Percentiles rank a stretch among this genome's conserved stretches.
phyloP scores from a whole-genome alignment of 2,113 vertebrate genomes.

The Orthonyx spaldingii region DNA sequence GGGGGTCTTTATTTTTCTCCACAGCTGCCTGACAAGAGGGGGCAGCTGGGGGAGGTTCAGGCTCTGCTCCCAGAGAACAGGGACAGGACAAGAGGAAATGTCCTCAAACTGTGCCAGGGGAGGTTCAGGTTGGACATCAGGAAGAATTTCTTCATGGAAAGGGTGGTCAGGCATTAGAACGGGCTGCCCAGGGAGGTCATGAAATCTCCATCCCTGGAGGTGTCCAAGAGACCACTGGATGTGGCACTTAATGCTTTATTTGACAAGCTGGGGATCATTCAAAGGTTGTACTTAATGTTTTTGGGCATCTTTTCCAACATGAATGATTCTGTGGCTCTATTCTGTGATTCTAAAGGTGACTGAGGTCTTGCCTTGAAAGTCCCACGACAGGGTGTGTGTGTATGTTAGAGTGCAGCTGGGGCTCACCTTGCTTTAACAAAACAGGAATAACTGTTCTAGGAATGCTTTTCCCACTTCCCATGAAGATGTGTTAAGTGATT shows the following conservation, averaged over 20 bases:
- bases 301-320: not conserved
- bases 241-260: not conserved
- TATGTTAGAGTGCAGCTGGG: not conserved
- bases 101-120: rapidly evolving
- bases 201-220: not conserved
- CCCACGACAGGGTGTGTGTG: not conserved
- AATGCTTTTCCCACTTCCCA: not conserved
- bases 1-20: not conserved
- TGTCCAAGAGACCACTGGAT: not conserved
- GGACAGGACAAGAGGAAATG: rapidly evolving
- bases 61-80: not conserved
- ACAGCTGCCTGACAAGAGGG: not conserved
- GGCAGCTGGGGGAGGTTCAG: rapidly evolving
- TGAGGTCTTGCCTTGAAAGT: not conserved
- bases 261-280: not conserved
- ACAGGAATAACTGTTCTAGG: not conserved
- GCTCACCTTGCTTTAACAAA: not conserved
- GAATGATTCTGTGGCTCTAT: not conserved
- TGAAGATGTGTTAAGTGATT: not conserved
- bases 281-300: not conserved
- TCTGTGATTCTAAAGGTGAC: not conserved
- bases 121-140: not conserved
- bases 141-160: rapidly evolving
- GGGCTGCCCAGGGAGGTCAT: not conserved
- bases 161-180: not conserved